These are phyloP conservation scores for Hipposideros larvatus DNA, from an alignment of 2,797 vertebrate genomes.

Conservation along the genomic window DNA sequence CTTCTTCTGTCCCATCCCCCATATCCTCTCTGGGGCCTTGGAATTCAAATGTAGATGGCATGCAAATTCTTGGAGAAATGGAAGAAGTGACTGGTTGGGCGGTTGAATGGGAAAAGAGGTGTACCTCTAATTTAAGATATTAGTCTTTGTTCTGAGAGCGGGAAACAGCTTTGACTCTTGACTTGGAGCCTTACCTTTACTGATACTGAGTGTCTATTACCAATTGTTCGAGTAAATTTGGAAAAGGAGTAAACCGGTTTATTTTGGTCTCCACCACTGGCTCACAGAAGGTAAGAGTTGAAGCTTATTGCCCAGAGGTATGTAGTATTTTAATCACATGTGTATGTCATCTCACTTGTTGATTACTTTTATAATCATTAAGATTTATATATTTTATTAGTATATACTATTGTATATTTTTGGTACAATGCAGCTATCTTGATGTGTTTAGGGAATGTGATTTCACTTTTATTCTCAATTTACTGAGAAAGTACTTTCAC, in stretches of 20 bases:
- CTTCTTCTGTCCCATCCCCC: slow-evolving; percentile 67
- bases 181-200: not conserved
- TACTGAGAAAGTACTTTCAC: slow-evolving; percentile 47
- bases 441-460: slow-evolving; percentile 36
- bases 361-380: not conserved
- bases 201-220: not conserved
- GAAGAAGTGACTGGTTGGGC: not conserved
- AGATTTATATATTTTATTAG: not conserved
- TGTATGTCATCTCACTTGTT: not conserved
- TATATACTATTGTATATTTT: slow-evolving; percentile 6
- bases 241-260: slow-evolving; percentile 44
- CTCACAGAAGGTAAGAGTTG: slow-evolving; percentile 66
- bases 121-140: not conserved
- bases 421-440: slow-evolving; percentile 5
- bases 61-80: slow-evolving; percentile 75
- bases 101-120: not conserved
- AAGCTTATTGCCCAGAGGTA: not conserved
- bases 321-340: not conserved
- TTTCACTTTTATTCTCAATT: slow-evolving; percentile 60
- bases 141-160: not conserved
- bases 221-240: not conserved
- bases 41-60: slow-evolving; percentile 83
- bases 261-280: not conserved
- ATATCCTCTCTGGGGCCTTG: not conserved
- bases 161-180: not conserved